phyloP scores from a whole-genome alignment of 2,113 vertebrate genomes.

The Plectropomus leopardus region DNA sequence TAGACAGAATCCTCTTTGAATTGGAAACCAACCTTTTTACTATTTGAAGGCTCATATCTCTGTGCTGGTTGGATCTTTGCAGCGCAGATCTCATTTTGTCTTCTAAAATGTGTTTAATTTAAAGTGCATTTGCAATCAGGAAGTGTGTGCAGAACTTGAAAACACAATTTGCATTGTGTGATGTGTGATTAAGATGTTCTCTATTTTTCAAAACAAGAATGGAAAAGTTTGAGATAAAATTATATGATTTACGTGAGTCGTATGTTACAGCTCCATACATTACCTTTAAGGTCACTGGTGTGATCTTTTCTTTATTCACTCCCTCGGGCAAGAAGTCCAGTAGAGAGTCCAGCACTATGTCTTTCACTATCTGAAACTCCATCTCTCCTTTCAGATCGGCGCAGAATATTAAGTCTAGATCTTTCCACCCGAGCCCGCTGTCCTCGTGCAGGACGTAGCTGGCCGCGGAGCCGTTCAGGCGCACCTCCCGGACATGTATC shows the following conservation, averaged over 20 bases:
- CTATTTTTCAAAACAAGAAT: no score
- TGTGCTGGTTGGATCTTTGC: neutral
- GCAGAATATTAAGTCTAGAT: slow-evolving; percentile 98
- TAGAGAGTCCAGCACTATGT: slow-evolving; percentile 96
- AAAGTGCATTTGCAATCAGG: neutral
- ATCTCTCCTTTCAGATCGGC: slow-evolving; percentile 93
- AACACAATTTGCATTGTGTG: neutral
- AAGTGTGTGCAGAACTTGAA: no score
- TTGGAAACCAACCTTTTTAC: slow-evolving; percentile 72
- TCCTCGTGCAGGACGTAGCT: slow-evolving; percentile 98
- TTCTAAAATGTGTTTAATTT: neutral
- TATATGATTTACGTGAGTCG: neutral
- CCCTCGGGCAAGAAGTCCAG: slow-evolving; percentile 97
- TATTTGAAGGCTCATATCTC: slow-evolving; percentile 55
- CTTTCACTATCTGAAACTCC: slow-evolving; percentile 96
- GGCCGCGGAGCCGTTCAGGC: slow-evolving; percentile 96
- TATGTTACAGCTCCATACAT: neutral
- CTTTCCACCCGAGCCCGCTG: slow-evolving; percentile 98
- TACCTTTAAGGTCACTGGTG: slow-evolving; percentile 97
- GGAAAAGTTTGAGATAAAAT: slow-evolving; percentile 8
- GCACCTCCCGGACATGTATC: slow-evolving; percentile 93
- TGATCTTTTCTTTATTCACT: slow-evolving; percentile 99
- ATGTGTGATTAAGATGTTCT: neutral
- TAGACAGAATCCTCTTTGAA: slow-evolving; percentile 81
- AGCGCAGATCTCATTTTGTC: neutral